These are phyloP conservation scores for Erpobdella octoculata DNA, from an alignment of 2,888 invertebrate genomes.

Conservation along the genomic window DNA sequence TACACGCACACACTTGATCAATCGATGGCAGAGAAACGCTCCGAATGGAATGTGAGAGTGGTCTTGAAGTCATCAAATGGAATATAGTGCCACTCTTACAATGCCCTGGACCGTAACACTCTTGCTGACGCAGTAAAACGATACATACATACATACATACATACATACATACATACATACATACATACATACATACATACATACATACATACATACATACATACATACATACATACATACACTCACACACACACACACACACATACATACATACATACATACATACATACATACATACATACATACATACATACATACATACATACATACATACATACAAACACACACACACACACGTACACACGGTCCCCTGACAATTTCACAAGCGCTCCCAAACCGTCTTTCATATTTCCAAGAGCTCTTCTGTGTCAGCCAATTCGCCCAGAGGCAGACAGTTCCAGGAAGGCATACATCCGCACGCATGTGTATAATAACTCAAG, in stretches of 20 bases:
- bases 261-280: no score
- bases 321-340: no score
- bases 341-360: no score
- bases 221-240: no score
- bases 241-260: constrained; percentile 4
- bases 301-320: no score
- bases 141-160: neutral
- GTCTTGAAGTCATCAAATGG: no score
- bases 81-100: no score
- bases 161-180: neutral
- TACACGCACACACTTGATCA: no score
- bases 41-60: no score
- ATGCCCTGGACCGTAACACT: neutral
- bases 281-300: no score
- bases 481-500: neutral
- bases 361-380: constrained; percentile 53
- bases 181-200: neutral
- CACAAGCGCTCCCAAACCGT: neutral
- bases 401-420: neutral
- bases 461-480: neutral
- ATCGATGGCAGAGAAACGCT: no score
- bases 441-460: neutral
- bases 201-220: constrained; percentile 5
- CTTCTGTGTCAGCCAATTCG: neutral
- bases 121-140: neutral